Evolutionary conservation across 1,140 invertebrate genomes (phyloP).

Genomic region (Linepithema humile): DNA sequence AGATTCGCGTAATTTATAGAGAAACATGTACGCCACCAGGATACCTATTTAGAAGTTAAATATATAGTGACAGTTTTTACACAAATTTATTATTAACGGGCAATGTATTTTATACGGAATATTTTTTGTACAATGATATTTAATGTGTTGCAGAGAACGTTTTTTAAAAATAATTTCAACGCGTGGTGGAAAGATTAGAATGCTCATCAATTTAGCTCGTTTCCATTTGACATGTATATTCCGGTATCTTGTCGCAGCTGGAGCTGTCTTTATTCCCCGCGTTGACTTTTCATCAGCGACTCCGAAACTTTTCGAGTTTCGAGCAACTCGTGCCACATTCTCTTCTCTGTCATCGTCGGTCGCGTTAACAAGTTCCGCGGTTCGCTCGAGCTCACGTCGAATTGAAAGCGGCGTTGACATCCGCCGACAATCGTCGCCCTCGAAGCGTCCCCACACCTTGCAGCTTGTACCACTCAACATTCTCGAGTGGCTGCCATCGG

Average conservation of each 20-base stretch:
- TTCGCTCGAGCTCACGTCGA: constrained; percentile 40
- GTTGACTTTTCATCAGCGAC: constrained; percentile 59
- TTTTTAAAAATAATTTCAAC: too few relatives aligned
- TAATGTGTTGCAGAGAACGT: too few relatives aligned
- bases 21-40: background rate
- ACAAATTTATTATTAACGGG: background rate
- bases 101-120: background rate
- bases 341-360: constrained; percentile 20
- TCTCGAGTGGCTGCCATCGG: constrained; percentile 54
- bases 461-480: constrained; percentile 37
- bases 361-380: constrained; percentile 48
- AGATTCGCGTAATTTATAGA: constrained; percentile 17
- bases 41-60: background rate
- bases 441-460: constrained; percentile 57
- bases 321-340: background rate
- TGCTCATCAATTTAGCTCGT: background rate
- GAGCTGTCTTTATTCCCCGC: constrained; percentile 19
- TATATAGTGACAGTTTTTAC: background rate
- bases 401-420: constrained; percentile 60
- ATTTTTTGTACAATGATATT: background rate
- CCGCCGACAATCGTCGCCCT: constrained; percentile 65
- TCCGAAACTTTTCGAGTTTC: constrained; percentile 59
- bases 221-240: background rate
- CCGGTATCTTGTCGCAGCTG: background rate
- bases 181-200: too few relatives aligned